Conservation (phyloP, 2,797 vertebrate species). For the Sparus aurata region DNA sequence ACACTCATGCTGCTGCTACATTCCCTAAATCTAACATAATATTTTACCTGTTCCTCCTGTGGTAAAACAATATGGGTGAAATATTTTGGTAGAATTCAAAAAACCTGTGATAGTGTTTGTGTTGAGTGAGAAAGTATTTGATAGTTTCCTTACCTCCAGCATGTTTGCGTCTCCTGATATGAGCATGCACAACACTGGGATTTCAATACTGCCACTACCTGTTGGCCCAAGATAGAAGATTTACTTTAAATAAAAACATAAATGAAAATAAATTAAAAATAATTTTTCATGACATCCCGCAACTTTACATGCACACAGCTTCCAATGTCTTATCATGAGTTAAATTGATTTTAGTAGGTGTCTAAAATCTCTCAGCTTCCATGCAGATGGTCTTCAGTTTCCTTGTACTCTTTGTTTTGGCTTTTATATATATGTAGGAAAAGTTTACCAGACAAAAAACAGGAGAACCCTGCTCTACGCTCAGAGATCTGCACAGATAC, state of each 20-base stretch:
- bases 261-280: too few species aligned
- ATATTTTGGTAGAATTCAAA: background rate
- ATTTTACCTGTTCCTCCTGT: too few species aligned
- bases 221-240: constrained; percentile 17
- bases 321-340: background rate
- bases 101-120: background rate
- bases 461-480: too few species aligned
- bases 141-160: constrained; percentile 83
- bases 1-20: background rate
- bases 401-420: background rate
- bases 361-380: background rate
- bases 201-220: constrained; percentile 91
- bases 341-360: background rate
- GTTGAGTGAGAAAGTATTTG: background rate
- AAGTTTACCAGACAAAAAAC: too few species aligned
- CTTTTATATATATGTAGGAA: too few species aligned
- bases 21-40: background rate
- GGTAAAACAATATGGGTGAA: background rate
- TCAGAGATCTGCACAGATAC: too few species aligned
- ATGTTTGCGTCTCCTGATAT: constrained; percentile 86
- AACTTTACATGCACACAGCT: background rate
- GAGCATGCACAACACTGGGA: constrained; percentile 91
- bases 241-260: too few species aligned
- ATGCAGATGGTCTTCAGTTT: background rate
- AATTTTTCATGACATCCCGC: background rate